Evolutionary conservation across 1,140 invertebrate genomes (phyloP), one percentile per base, ranked within the genome.

Genomic region (Triops cancriformis): DNA sequence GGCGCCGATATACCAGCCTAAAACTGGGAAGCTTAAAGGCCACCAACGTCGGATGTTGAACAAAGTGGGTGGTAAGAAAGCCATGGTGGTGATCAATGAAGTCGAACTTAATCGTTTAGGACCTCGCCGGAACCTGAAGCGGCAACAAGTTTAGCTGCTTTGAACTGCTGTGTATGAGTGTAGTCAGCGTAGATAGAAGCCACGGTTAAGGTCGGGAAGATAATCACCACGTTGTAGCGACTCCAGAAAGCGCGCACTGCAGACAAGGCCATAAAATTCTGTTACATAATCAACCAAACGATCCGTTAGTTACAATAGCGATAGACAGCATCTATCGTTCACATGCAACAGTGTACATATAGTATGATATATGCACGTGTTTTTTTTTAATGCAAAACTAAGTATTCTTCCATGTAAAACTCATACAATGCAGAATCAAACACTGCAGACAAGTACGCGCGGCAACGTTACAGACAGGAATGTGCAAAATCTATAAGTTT

Each of bases 161-260:
- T 93, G 89, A 91, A 93, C 83, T 87, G 84, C 80, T 86, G 87
- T 1, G 92, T 94, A 79, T 88, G 88, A 72, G 83, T 87, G 84
- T 88, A 91, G 83, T 94, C 92, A 9, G 88, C 85, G 83, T 86
- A 91, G 80, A 94, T 92, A 1, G 86, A 81, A 64, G 83, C 79
- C 26, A 83, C 82, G 64, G 86, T 81, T 80, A 90, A 27, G 18
- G 86, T 86, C 26, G 92, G 92, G 81, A 92, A 89, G 76, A 89
- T 73, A 3, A 76, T 37, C 9, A 75, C 73, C 41, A 78, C 37
- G 72, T 27, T 42, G 73, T 78, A 73, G 26, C 77, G 64, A n/a
- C 41, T 78, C 37, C 28, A 74, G 23, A 42, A 78, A 41, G 73
- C 77, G 37, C 28, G 11, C 72, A 74, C 42, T n/a, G 77, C 14